These are phyloP conservation scores for Onychostruthus taczanowskii DNA, from an alignment of 2,113 vertebrate genomes.

Conservation along the genomic window DNA sequence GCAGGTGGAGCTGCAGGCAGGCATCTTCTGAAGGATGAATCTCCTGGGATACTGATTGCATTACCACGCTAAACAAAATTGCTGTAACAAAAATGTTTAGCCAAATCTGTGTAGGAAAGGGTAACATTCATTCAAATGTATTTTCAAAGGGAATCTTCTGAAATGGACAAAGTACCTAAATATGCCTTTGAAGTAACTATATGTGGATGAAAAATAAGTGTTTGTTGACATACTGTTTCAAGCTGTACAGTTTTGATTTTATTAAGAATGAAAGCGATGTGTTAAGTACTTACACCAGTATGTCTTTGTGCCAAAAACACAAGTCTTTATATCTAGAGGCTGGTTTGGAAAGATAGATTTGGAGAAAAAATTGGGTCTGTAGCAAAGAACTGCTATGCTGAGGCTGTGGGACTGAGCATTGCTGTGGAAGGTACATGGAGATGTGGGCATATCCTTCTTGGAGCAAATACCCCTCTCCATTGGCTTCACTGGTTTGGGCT, in stretches of 20 bases:
- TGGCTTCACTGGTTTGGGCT: not conserved
- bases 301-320: not conserved
- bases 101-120: not conserved
- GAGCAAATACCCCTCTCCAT: not conserved
- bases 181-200: not conserved
- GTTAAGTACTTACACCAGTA: not conserved
- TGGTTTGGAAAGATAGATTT: not conserved
- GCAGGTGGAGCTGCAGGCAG: not conserved
- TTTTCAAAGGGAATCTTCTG: conserved; percentile 10
- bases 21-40: conserved; percentile 4
- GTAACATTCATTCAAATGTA: not conserved
- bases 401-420: not conserved
- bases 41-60: conserved; percentile 7
- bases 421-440: not conserved
- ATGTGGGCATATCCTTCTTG: not conserved
- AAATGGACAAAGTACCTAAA: not conserved
- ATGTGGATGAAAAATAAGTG: not conserved
- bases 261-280: not conserved
- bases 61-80: conserved; percentile 42
- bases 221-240: not conserved
- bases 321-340: not conserved
- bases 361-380: not conserved
- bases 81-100: conserved; percentile 42
- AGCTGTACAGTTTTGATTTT: not conserved
- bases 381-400: not conserved